Evolutionary conservation across 64 coral and sea anemone genomes (phyloP), one percentile per base, ranked within the genome.

Genomic region (Astreopora myriophthalma): DNA sequence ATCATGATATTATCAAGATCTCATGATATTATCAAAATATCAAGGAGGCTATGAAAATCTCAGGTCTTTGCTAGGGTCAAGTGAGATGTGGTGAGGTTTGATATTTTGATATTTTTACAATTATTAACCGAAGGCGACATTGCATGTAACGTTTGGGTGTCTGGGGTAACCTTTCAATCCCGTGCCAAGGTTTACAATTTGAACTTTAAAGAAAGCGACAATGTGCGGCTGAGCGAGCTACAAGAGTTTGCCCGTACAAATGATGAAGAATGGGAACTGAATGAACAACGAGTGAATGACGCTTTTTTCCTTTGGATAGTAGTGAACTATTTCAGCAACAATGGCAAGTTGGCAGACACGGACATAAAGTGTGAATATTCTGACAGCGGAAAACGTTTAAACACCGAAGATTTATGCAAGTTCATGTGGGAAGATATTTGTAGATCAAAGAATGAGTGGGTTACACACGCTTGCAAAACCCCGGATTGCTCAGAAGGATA

Each of bases 371-470:
- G 63, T 69, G 9, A 71, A 24, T 69, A 71, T 17, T 67, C 68
- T 7, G 22, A 27, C 42, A 31, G 39, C 13, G 13, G 73, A 25
- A 80, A 73, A 40, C 60, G 34, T 9, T 25, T 74, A 6, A 74
- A 94, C 66, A 83, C 46, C 0, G 66, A 94, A 73, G 34, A 88
- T 6, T 17, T 88, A 10, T 94, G 85, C 34, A 27, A 71, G 32
- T 2, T 72, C 22, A n/a, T 94, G 4, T 94, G 92, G 92, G 42
- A 80, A 37, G 85, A 94, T 14, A 93, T 87, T 55, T 93, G 84
- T 17, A 1, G 19, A 8, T 63, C 38, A 1, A 17, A 40, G 37
- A 85, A 85, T 20, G 70, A 48, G 30, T 93, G 85, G 92, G 85
- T 88, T 14, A 24, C 17, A 32, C 85, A 88, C 38, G 26, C 3